Evolutionary conservation across 1,140 invertebrate genomes (phyloP).

Genomic region (Bombus pyrosoma): DNA sequence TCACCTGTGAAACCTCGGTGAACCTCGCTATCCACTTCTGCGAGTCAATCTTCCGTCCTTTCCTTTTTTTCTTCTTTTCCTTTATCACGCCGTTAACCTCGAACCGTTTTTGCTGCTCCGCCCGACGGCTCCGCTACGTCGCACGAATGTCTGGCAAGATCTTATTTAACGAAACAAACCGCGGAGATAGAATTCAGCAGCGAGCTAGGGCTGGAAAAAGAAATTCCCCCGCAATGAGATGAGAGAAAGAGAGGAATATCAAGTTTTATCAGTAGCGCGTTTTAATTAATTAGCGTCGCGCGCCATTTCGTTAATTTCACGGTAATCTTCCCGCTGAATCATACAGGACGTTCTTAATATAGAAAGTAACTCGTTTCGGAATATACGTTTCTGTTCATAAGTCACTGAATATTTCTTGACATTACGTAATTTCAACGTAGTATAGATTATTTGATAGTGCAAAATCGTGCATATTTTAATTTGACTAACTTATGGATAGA

Average conservation of each 20-base stretch:
- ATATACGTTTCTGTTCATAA: too few species aligned
- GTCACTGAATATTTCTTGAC: too few species aligned
- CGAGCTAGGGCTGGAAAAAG: too few species aligned
- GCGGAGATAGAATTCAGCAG: background rate
- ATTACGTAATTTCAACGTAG: too few species aligned
- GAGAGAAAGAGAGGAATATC: too few species aligned
- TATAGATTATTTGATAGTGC: too few species aligned
- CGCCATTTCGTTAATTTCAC: background rate
- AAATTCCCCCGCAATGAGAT: background rate
- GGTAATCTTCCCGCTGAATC: background rate
- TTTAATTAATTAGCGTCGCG: too few species aligned
- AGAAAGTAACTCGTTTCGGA: too few species aligned
- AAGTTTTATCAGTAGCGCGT: background rate
- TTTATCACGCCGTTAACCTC: background rate
- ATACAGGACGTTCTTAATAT: too few species aligned
- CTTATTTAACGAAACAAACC: conserved; percentile 40
- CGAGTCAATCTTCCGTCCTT: conserved; percentile 22
- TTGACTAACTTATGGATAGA: too few species aligned
- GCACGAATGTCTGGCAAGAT: conserved; percentile 17
- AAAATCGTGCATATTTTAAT: background rate
- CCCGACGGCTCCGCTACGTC: background rate
- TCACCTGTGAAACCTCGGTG: conserved; percentile 23
- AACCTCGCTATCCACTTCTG: conserved; percentile 31
- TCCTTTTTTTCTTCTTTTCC: background rate
- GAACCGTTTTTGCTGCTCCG: conserved; percentile 9